A percentile compares a stretch with the other conserved stretches of the same genome.
Conservation (phyloP, 2,797 vertebrate species). For the Anguilla megastoma region DNA sequence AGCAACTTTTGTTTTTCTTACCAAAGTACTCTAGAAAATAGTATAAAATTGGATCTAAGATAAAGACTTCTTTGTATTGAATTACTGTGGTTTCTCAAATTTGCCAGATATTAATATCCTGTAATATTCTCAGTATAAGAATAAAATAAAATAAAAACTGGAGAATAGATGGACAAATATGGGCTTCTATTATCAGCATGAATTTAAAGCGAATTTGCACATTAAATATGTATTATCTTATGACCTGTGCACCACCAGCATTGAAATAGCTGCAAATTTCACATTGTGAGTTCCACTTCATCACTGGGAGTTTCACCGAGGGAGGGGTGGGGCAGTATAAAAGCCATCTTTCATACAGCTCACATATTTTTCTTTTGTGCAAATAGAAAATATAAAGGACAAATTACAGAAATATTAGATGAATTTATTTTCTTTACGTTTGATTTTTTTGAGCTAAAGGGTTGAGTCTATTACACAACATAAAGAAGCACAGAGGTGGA, state of each 20-base stretch:
- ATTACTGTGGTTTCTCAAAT: background rate
- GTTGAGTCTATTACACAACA: background rate
- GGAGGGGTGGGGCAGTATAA: background rate
- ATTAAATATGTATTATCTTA: background rate
- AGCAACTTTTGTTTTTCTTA: background rate
- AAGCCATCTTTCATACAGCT: background rate
- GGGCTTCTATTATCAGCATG: background rate
- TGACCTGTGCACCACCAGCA: background rate
- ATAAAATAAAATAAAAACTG: background rate
- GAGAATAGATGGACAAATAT: background rate
- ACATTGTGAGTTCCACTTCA: too few species aligned
- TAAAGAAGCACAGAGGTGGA: background rate
- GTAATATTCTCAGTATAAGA: background rate
- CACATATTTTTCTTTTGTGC: background rate
- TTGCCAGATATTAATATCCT: background rate
- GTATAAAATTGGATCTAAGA: background rate
- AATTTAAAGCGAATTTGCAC: background rate
- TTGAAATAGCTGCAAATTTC: too few species aligned
- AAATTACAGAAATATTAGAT: background rate
- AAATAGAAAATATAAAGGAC: background rate
- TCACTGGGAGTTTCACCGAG: background rate
- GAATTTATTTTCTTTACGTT: background rate
- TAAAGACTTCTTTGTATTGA: background rate
- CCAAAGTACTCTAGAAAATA: background rate
- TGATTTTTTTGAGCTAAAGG: conserved; percentile 11